Evolutionary conservation across 1,140 invertebrate genomes (phyloP), one percentile per base, ranked within the genome.

Genomic region (Cydia pomonella): DNA sequence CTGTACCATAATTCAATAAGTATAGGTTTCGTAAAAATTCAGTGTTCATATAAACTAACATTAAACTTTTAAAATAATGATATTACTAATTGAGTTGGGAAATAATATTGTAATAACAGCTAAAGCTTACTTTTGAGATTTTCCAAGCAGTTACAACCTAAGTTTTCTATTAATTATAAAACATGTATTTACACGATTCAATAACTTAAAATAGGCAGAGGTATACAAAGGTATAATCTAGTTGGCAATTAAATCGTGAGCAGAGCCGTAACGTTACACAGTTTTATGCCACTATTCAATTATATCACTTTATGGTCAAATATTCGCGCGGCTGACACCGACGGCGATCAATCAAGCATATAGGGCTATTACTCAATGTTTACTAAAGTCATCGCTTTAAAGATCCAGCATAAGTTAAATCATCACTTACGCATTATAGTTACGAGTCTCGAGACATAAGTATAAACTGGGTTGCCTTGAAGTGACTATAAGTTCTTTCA

Each of bases 291-390:
- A 38, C n/a, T 64, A 0, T 23, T n/a, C 23, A 64, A 64, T 64
- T 16, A 64, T 64, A 64, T 64, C 59, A 64, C 25, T 59, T 59
- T 59, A 64, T 69, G 64, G 64, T 69, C 64, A 69, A 33, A 33
- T 33, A 69, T 33, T 69, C 33, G 64, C 29, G 7, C 27, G 27
- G 63, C 29, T 29, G 27, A 29, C n/a, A 38, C 27, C 64, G 29
- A n/a, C 16, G 9, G 64, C 25, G 27, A 33, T 78, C 77, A 74
- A 75, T 78, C 77, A 78, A 74, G 74, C 75, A 76, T 79, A 41
- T 23, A 66, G 16, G 33, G 41, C 27, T 33, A 6, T 77, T 74
- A 59, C 33, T 53, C 53, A 77, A 77, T 63, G 53, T 59, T 59
- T 59, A 12, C 21, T 59, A n/a, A 59, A 59, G 21, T 21, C 9